Base-by-base conservation (phyloP, 2,888 invertebrate genomes). In the Lepidocyrtoides sp. region DNA sequence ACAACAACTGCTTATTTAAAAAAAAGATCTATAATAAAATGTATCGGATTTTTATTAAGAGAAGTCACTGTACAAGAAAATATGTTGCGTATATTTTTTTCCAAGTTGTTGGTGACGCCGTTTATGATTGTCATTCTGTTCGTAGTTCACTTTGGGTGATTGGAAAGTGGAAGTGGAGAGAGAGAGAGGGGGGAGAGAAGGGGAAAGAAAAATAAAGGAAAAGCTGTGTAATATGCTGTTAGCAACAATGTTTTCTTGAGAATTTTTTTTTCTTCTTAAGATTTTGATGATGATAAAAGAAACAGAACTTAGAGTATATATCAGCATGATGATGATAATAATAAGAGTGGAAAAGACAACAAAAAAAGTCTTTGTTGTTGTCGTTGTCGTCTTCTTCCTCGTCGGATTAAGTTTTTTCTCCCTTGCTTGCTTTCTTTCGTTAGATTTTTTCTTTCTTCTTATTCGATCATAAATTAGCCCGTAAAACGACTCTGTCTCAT, bases 381-480 rank as follows among this genome's bases (percentile, higher is more conserved):
- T n/a, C n/a, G n/a, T 60, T 60, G 26, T 60, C 41, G 75, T 48
- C 44, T 23, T 48, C 32, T 20, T 44, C 72, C 20, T 36, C 29
- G 60, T 86, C 32, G 87, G 87, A 88, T 88, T 88, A 88, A 88
- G 66, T 81, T 81, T 79, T 88, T 41, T 75, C 54, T 63, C 29
- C 36, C 60, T 75, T 3, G 7, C 29, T 63, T 75, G 41, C 44
- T 23, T 75, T 75, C 17, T n/a, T 48, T 41, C 44, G 32, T 63
- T 69, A 63, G 14, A 29, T 29, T 69, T 36, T 69, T n/a, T n/a
- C n/a, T n/a, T n/a, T n/a, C n/a, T n/a, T n/a, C 66, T 44, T 75
- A 75, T 44, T 81, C 87, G 79, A 88, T 88, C 87, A 88, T 88
- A 88, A 88, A 88, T 88, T 88, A 88, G 87, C 87, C 63, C 63